Percentiles rank a stretch among this genome's conserved stretches.
phyloP scores from a whole-genome alignment of 2,797 vertebrate genomes.

The Ciconia nigra region DNA sequence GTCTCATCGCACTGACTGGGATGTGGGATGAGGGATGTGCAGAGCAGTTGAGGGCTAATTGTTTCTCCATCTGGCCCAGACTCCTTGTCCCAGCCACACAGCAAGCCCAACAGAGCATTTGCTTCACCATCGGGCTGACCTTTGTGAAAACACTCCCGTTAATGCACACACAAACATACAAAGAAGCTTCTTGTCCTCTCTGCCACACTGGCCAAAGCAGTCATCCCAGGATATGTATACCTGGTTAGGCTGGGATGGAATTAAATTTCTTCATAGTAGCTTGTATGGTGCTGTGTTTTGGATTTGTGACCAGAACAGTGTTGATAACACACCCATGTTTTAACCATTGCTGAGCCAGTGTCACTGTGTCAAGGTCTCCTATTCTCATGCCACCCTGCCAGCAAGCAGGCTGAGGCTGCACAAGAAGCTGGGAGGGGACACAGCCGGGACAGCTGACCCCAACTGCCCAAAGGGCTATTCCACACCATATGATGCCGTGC shows the following conservation, averaged over 20 bases:
- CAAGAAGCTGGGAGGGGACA: neutral
- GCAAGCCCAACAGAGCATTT: neutral
- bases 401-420: neutral
- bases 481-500: fast-evolving
- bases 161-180: neutral
- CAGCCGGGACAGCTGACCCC: neutral
- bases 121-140: neutral
- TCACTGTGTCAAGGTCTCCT: neutral
- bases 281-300: neutral
- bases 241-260: neutral
- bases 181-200: neutral
- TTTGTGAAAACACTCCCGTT: neutral
- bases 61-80: neutral
- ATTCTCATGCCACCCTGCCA: neutral
- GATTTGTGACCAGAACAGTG: neutral
- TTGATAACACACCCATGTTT: neutral
- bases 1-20: fast-evolving
- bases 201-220: neutral
- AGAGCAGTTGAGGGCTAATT: too few relatives aligned
- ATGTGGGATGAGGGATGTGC: too few relatives aligned
- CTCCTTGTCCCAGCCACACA: neutral
- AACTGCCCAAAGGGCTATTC: neutral
- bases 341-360: neutral
- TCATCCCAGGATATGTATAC: neutral
- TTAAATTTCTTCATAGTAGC: neutral